These are phyloP conservation scores for Drosophila albomicans DNA, from an alignment of 1,140 invertebrate species.

Conservation along the genomic window DNA sequence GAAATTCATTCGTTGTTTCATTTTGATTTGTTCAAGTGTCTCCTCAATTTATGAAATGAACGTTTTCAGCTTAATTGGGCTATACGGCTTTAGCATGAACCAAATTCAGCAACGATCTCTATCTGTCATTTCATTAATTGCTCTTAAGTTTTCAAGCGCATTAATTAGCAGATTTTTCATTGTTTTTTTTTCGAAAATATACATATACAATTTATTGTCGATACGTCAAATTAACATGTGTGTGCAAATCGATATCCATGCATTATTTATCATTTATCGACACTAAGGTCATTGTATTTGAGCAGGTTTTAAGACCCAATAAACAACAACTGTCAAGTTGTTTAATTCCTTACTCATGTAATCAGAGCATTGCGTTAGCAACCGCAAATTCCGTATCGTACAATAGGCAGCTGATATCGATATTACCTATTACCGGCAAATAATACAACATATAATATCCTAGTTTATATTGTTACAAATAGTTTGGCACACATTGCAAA, in stretches of 20 bases:
- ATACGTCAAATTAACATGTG: conserved; percentile 66
- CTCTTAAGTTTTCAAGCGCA: conserved; percentile 38
- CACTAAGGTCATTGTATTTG: conserved; percentile 42
- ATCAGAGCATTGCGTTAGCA: conserved; percentile 21
- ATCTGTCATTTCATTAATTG: conserved; percentile 55
- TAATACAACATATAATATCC: not conserved
- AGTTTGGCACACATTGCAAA: not conserved
- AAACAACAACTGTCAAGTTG: conserved; percentile 4
- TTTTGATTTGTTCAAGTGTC: conserved; percentile 19
- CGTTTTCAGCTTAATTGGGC: conserved; percentile 12
- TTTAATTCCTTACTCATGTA: conserved; percentile 13
- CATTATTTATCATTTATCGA: conserved; percentile 41
- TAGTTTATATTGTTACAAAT: not conserved
- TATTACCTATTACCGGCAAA: conserved; percentile 5
- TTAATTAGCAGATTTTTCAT: conserved; percentile 70
- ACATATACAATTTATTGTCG: conserved; percentile 36
- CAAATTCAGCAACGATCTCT: conserved; percentile 27
- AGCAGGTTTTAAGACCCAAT: conserved; percentile 23
- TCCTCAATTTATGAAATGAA: conserved; percentile 24
- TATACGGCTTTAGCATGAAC: conserved; percentile 25
- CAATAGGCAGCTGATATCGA: not conserved
- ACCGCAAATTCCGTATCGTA: conserved; percentile 13
- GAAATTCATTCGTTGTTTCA: not conserved
- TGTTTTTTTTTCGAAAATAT: conserved; percentile 9
- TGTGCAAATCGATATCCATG: conserved; percentile 58